Evolutionary conservation across 1,140 invertebrate species (phyloP).

Genomic region (Neuroterus valhalla): DNA sequence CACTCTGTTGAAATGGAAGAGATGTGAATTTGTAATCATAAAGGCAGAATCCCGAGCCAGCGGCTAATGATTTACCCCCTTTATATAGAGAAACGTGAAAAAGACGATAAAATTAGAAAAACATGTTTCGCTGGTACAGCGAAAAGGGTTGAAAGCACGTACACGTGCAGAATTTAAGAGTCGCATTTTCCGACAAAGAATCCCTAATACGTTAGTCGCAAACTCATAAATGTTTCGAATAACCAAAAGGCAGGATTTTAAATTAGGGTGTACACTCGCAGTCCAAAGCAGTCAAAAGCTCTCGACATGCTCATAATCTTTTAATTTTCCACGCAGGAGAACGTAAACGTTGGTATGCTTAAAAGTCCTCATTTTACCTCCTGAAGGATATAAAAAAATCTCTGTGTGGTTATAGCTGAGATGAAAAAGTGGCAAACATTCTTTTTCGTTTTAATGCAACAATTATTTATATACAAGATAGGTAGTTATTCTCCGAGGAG

Average conservation of each 20-base stretch:
- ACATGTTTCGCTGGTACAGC: constrained; percentile 12
- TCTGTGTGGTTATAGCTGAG: no score
- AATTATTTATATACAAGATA: no score
- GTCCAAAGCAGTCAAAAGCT: neutral
- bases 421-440: no score
- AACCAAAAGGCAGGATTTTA: constrained; percentile 12
- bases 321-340: constrained; percentile 18
- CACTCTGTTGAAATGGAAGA: neutral
- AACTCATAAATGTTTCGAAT: neutral
- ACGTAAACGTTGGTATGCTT: constrained; percentile 13
- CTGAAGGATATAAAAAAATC: constrained; percentile 4
- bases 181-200: neutral
- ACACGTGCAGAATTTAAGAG: constrained; percentile 6
- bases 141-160: constrained; percentile 24
- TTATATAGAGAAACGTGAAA: neutral
- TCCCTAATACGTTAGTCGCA: neutral
- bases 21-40: constrained; percentile 8
- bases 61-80: neutral
- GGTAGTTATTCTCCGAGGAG: no score
- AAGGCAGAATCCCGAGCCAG: neutral
- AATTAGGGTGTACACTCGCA: neutral
- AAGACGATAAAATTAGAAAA: constrained; percentile 21
- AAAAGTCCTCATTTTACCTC: constrained; percentile 11
- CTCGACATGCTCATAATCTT: constrained; percentile 29
- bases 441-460: no score